phyloP scores from a whole-genome alignment of 2,888 invertebrate genomes.

The Protonemura montana region DNA sequence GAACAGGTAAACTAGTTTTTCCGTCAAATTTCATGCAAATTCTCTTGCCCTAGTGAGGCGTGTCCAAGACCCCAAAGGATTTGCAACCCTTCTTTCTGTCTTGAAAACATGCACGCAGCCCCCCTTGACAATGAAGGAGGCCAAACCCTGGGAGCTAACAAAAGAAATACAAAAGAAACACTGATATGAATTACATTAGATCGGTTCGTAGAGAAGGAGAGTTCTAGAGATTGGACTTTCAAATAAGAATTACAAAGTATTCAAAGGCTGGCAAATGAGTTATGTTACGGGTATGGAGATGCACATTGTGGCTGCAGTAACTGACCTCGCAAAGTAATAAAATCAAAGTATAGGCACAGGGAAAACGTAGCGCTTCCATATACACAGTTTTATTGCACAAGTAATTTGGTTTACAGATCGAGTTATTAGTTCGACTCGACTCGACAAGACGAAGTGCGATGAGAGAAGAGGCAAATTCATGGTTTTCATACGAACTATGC shows the following conservation, averaged over 20 bases:
- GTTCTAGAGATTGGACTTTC: background rate
- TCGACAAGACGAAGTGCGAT: background rate
- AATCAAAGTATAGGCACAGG: constrained; percentile 17
- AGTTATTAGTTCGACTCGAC: too few relatives aligned
- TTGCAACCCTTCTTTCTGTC: constrained; percentile 7
- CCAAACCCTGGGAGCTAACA: background rate
- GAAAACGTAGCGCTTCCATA: background rate
- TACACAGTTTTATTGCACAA: constrained; percentile 1
- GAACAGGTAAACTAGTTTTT: background rate
- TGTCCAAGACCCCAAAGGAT: background rate
- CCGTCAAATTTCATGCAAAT: background rate
- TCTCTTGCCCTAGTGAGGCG: background rate
- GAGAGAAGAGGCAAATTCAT: background rate
- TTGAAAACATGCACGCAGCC: background rate
- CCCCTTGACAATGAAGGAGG: background rate
- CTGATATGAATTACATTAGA: constrained; percentile 20
- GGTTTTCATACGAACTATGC: background rate
- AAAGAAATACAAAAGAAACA: constrained; percentile 15
- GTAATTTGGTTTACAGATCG: constrained; percentile 28
- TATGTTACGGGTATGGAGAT: constrained; percentile 35
- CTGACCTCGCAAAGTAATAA: constrained; percentile 30
- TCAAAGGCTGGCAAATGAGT: constrained; percentile 7
- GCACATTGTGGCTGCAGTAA: background rate
- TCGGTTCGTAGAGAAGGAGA: constrained; percentile 22
- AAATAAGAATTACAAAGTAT: constrained; percentile 26